Evolutionary conservation across 2,113 vertebrate species (phyloP).

Genomic region (Ophthalmolycus amberensis): DNA sequence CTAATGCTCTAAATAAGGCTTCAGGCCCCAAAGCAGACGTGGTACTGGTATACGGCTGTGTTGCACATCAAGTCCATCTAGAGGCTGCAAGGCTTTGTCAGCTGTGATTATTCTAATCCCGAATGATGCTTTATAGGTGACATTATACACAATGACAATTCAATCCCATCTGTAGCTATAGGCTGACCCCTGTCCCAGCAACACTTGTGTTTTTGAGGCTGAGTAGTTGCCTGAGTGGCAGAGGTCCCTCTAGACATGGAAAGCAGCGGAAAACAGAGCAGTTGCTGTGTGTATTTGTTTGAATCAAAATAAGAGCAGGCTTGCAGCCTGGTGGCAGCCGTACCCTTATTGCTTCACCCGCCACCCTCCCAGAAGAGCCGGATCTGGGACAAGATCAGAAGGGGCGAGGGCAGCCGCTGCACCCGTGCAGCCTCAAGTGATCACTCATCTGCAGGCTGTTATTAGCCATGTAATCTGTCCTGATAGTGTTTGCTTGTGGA

Average conservation of each 20-base stretch:
- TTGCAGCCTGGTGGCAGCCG: slow-evolving; percentile 67
- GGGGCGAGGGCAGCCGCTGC: slow-evolving; percentile 57
- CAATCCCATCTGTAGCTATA: slow-evolving; percentile 72
- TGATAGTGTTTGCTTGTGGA: slow-evolving; percentile 75
- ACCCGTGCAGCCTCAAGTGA: slow-evolving; percentile 65
- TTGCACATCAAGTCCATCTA: slow-evolving; percentile 64
- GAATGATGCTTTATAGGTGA: slow-evolving; percentile 76
- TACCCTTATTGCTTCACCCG: slow-evolving; percentile 51
- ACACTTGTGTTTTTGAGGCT: slow-evolving; percentile 68
- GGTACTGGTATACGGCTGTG: slow-evolving; percentile 12
- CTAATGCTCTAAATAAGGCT: slow-evolving; percentile 48
- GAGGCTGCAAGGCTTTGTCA: slow-evolving; percentile 73
- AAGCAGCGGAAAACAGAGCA: slow-evolving; percentile 70
- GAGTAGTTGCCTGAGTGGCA: slow-evolving; percentile 61
- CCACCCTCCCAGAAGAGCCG: slow-evolving; percentile 59
- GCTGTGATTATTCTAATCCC: slow-evolving; percentile 77
- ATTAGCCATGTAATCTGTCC: slow-evolving; percentile 80
- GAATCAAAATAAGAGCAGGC: slow-evolving; percentile 73
- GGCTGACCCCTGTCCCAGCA: slow-evolving; percentile 63
- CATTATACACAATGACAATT: slow-evolving; percentile 81
- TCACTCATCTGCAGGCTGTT: slow-evolving; percentile 71
- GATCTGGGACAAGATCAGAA: slow-evolving; percentile 72
- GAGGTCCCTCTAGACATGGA: slow-evolving; percentile 61
- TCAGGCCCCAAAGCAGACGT: slow-evolving; percentile 6
- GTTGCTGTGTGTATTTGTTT: slow-evolving; percentile 75